Evolutionary conservation across 2,113 vertebrate genomes (phyloP).

Genomic region (Acanthisitta chloris): DNA sequence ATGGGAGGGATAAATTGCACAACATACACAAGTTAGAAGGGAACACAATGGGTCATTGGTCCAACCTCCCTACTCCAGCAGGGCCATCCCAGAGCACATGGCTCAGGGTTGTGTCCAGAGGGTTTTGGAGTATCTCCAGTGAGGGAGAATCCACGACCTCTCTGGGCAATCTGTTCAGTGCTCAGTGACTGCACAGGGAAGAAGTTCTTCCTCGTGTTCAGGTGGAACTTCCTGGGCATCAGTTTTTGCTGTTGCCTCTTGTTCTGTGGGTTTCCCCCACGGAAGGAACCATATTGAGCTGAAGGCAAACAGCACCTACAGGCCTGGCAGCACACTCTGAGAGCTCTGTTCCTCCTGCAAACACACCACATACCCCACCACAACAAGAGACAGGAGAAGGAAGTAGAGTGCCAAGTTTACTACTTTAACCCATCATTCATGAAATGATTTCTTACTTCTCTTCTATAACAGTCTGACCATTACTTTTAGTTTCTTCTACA

Average conservation of each 20-base stretch:
- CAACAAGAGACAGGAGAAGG: background rate
- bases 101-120: too few relatives aligned
- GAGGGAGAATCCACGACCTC: too few relatives aligned
- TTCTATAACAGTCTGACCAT: constrained; percentile 88
- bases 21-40: background rate
- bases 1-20: background rate
- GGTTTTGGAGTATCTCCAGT: too few relatives aligned
- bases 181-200: too few relatives aligned
- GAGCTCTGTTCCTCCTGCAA: background rate
- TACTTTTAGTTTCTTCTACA: constrained; percentile 88
- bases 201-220: too few relatives aligned
- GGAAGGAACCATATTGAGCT: background rate
- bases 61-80: too few relatives aligned
- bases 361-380: background rate
- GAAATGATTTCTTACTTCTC: constrained; percentile 87
- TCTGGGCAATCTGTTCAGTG: too few relatives aligned
- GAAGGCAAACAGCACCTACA: background rate
- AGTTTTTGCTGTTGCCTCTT: too few relatives aligned
- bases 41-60: too few relatives aligned
- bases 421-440: constrained; percentile 30
- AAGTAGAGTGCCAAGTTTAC: background rate
- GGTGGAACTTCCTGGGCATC: too few relatives aligned
- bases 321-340: background rate
- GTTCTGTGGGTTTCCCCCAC: too few relatives aligned
- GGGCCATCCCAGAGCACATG: too few relatives aligned